Percentiles rank a stretch among this genome's conserved stretches.
Evolutionary conservation across 2,113 vertebrate species (phyloP).

Genomic region (Helogale parvula): DNA sequence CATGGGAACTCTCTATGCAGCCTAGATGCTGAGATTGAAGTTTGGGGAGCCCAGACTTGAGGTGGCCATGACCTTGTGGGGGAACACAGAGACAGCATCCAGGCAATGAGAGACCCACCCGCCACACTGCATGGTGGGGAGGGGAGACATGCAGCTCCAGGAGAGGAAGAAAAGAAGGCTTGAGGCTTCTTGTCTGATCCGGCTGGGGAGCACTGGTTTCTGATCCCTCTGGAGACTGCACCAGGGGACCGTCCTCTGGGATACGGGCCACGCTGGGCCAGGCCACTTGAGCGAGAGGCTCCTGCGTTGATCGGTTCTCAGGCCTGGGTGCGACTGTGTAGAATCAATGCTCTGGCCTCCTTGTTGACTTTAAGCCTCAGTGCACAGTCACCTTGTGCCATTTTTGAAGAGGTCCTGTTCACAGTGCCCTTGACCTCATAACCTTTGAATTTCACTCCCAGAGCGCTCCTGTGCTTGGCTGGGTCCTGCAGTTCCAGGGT

Average conservation of each 20-base stretch:
- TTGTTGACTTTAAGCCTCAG: neutral
- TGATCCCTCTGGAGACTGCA: accelerated
- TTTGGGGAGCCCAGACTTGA: neutral
- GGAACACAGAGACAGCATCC: neutral
- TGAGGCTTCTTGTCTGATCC: accelerated
- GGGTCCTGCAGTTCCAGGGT: neutral
- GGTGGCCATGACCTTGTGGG: neutral
- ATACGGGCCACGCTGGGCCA: neutral
- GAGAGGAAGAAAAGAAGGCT: neutral
- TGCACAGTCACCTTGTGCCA: accelerated
- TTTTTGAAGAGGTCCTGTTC: neutral
- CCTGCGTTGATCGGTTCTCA: accelerated
- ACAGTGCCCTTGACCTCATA: neutral
- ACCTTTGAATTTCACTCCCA: neutral
- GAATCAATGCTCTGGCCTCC: neutral
- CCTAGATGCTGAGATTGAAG: neutral
- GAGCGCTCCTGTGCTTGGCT: accelerated
- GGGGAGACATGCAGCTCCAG: neutral
- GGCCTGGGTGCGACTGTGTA: neutral
- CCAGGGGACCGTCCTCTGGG: neutral
- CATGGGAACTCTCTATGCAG: neutral
- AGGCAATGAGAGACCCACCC: neutral
- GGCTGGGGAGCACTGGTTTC: neutral
- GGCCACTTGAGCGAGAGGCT: neutral
- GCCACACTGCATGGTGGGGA: accelerated